Conservation (phyloP, 2,888 invertebrate species). For the Orthosia cruda region DNA sequence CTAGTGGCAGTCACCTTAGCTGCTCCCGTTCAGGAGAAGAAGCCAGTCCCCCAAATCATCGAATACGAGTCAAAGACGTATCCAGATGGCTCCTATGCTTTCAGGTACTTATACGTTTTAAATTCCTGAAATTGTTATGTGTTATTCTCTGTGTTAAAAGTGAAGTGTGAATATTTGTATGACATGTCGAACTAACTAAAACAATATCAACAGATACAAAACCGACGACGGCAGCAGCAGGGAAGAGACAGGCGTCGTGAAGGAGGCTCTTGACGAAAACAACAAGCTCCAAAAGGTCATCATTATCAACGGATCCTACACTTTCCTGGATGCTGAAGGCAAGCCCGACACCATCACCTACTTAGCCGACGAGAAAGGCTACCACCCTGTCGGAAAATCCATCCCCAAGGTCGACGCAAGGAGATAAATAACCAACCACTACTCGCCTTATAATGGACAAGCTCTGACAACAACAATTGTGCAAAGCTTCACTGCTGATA, state of each 20-base stretch:
- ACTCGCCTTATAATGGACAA: constrained; percentile 9
- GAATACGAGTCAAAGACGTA: constrained; percentile 74
- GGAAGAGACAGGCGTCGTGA: constrained; percentile 89
- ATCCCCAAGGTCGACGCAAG: constrained; percentile 90
- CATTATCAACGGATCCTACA: constrained; percentile 92
- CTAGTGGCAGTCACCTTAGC: constrained; percentile 81
- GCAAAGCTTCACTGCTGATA: constrained; percentile 4
- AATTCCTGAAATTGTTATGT: background rate
- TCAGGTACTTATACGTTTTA: constrained; percentile 43
- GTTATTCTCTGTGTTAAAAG: background rate
- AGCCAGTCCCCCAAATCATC: constrained; percentile 72
- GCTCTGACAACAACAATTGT: constrained; percentile 12
- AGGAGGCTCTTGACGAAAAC: constrained; percentile 89
- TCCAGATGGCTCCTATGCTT: constrained; percentile 81
- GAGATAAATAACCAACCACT: constrained; percentile 68
- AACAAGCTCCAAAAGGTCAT: constrained; percentile 91
- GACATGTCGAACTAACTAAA: constrained; percentile 1
- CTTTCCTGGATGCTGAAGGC: constrained; percentile 92
- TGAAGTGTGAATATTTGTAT: background rate
- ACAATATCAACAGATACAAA: constrained; percentile 38
- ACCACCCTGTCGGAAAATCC: constrained; percentile 92
- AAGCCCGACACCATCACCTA: constrained; percentile 90
- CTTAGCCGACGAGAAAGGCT: constrained; percentile 93
- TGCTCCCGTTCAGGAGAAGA: constrained; percentile 72
- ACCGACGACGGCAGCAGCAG: constrained; percentile 83